These are phyloP conservation scores for Eupeodes luniger DNA, from an alignment of 2,888 invertebrate genomes.

Conservation along the genomic window DNA sequence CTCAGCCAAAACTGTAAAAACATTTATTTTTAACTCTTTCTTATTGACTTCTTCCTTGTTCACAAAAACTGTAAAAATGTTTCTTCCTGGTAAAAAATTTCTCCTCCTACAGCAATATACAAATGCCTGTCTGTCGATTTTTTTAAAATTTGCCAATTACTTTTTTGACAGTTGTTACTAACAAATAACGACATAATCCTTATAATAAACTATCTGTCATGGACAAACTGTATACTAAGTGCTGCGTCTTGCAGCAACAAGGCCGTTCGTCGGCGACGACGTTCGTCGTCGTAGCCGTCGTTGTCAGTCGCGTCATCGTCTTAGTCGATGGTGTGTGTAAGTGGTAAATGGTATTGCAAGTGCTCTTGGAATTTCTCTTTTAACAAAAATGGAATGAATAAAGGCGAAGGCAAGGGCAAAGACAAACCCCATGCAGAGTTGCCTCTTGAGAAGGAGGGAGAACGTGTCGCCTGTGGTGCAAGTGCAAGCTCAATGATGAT, in stretches of 20 bases:
- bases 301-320: constrained; percentile 15
- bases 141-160: constrained; percentile 85
- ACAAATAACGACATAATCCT: constrained; percentile 85
- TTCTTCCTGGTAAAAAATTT: constrained; percentile 6
- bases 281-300: constrained; percentile 38
- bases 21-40: no score
- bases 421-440: constrained; percentile 62
- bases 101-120: constrained; percentile 43
- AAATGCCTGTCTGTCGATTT: neutral
- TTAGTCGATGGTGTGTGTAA: constrained; percentile 50
- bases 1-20: no score
- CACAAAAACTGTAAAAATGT: no score
- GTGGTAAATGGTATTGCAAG: constrained; percentile 9
- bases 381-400: neutral
- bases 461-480: constrained; percentile 54
- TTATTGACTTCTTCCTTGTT: no score
- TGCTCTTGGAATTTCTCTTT: constrained; percentile 39
- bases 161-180: constrained; percentile 86
- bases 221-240: constrained; percentile 35
- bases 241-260: constrained; percentile 47
- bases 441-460: constrained; percentile 15
- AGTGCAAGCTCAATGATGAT: constrained; percentile 35
- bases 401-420: neutral
- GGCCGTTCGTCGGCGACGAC: constrained; percentile 25
- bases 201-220: constrained; percentile 70